phyloP scores from a whole-genome alignment of 1,140 invertebrate genomes.

The Nasonia giraulti region DNA sequence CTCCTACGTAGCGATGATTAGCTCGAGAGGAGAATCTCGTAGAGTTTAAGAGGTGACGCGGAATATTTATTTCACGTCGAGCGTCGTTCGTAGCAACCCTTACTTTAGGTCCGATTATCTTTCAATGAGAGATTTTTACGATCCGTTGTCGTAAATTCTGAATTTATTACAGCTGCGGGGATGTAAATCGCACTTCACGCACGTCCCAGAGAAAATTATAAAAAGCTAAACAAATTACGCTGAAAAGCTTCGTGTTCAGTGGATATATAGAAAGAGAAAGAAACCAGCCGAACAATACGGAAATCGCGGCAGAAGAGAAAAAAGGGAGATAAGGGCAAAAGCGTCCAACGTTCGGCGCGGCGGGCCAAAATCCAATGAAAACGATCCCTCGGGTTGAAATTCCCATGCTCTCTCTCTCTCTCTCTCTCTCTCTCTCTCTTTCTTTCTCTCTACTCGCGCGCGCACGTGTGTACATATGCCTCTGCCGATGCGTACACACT shows the following conservation, averaged over 20 bases:
- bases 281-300: conserved; percentile 8
- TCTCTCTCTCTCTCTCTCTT: not conserved
- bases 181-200: not conserved
- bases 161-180: too few relatives aligned
- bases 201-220: not conserved
- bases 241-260: not conserved
- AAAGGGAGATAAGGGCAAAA: not conserved
- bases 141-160: not conserved
- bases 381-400: conserved; percentile 51
- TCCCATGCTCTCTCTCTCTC: conserved; percentile 9
- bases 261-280: not conserved
- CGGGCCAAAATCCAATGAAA: conserved; percentile 60
- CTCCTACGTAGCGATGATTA: not conserved
- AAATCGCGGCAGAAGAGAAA: not conserved
- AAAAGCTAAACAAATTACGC: not conserved
- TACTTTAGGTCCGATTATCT: conserved; percentile 23
- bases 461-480: conserved; percentile 19
- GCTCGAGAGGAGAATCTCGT: not conserved
- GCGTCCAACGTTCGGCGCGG: not conserved
- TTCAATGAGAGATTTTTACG: conserved; percentile 27
- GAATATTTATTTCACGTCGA: not conserved
- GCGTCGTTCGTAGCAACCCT: not conserved
- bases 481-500: not conserved
- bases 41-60: not conserved
- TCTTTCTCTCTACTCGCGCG: not conserved